Evolutionary conservation across 2,888 invertebrate species (phyloP).

Genomic region (Adelphocoris suturalis): DNA sequence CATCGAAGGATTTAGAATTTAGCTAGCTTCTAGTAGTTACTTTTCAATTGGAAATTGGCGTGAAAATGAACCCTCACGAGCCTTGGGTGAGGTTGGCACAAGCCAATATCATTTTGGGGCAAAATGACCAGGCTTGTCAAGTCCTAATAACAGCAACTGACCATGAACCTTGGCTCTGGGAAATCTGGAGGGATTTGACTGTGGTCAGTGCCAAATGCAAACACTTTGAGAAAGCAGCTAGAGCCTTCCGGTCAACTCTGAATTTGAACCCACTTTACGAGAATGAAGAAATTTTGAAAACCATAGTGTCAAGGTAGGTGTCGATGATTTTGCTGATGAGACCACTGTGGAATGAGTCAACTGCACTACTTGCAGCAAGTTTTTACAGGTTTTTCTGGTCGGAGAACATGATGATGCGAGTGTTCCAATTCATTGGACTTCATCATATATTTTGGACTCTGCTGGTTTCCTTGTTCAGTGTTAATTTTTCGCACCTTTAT

Average conservation of each 20-base stretch:
- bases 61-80: slow-evolving; percentile 31
- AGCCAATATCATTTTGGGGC: slow-evolving; percentile 61
- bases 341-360: too few relatives aligned
- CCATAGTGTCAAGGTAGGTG: slow-evolving; percentile 38
- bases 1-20: too few relatives aligned
- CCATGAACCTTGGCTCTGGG: slow-evolving; percentile 61
- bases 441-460: too few relatives aligned
- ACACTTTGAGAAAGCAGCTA: slow-evolving; percentile 58
- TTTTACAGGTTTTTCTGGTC: too few relatives aligned
- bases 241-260: neutral
- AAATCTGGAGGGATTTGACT: slow-evolving; percentile 69
- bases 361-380: too few relatives aligned
- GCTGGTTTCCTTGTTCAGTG: too few relatives aligned
- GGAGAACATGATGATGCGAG: too few relatives aligned
- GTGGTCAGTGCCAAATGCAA: slow-evolving; percentile 63
- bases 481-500: too few relatives aligned
- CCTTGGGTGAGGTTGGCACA: slow-evolving; percentile 70
- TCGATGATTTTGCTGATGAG: too few relatives aligned
- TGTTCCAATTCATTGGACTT: too few relatives aligned
- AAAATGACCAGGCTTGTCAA: slow-evolving; percentile 55
- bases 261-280: slow-evolving; percentile 46
- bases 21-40: too few relatives aligned
- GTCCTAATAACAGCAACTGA: slow-evolving; percentile 60
- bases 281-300: slow-evolving; percentile 56
- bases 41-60: neutral